These are phyloP conservation scores for Sesia bembeciformis DNA, from an alignment of 2,888 invertebrate species.

Conservation along the genomic window DNA sequence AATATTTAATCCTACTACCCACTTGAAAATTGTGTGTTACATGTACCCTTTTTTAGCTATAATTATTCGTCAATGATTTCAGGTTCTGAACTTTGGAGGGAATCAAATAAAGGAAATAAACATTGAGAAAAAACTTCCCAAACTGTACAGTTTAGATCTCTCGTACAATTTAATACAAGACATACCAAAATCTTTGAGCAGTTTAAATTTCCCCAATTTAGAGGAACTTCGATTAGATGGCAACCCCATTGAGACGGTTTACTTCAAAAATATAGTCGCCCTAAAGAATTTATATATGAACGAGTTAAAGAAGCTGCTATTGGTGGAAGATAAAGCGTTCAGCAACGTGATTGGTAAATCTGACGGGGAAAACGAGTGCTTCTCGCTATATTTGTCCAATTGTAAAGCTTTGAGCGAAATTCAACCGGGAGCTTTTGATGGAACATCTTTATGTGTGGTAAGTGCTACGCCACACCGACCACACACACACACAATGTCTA, in stretches of 20 bases:
- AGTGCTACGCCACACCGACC: conserved; percentile 20
- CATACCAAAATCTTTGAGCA: conserved; percentile 57
- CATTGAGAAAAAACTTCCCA: conserved; percentile 50
- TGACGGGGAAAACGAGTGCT: conserved; percentile 45
- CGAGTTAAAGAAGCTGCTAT: conserved; percentile 37
- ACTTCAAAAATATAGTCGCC: conserved; percentile 58
- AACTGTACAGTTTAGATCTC: conserved; percentile 61
- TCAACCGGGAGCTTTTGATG: conserved; percentile 58
- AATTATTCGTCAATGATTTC: conserved; percentile 19
- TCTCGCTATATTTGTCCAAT: conserved; percentile 62
- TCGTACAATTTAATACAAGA: conserved; percentile 62
- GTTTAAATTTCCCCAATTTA: conserved; percentile 58
- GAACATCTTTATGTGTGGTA: conserved; percentile 69
- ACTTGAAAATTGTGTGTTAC: too few species aligned
- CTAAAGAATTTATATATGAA: conserved; percentile 58
- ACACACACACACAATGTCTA: too few species aligned
- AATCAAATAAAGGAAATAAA: conserved; percentile 61
- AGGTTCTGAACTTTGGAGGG: conserved; percentile 59
- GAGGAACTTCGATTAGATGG: conserved; percentile 65
- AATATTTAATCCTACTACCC: too few species aligned
- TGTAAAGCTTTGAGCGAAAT: conserved; percentile 55
- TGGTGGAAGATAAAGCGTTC: conserved; percentile 60
- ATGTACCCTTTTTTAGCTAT: too few species aligned
- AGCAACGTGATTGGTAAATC: conserved; percentile 54
- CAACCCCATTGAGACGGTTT: conserved; percentile 63